A percentile compares a stretch with the other conserved stretches of the same genome.
Conservation (phyloP, 2,113 vertebrate species). For the Centropus bengalensis region DNA sequence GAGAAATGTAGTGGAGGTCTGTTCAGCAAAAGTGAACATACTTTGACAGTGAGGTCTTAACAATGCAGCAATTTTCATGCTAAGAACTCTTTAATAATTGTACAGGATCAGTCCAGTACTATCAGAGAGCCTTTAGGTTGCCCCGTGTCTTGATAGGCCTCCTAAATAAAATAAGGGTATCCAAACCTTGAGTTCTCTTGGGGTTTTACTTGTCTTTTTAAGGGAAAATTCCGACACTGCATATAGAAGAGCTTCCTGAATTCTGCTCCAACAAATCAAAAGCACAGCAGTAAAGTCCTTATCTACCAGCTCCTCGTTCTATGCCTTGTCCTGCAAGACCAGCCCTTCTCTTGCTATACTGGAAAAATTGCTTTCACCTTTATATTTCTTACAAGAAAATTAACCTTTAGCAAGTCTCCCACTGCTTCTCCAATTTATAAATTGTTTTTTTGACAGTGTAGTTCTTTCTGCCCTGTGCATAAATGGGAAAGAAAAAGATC, state of each 20-base stretch:
- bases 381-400: background rate
- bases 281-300: background rate
- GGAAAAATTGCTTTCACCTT: background rate
- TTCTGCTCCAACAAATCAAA: background rate
- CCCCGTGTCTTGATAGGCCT: background rate
- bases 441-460: background rate
- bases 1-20: background rate
- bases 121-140: background rate
- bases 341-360: background rate
- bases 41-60: background rate
- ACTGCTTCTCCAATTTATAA: background rate
- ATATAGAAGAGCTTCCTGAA: background rate
- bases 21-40: background rate
- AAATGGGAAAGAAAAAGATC: background rate
- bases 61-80: background rate
- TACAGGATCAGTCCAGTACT: background rate
- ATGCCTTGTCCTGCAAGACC: background rate
- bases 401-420: background rate
- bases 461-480: background rate
- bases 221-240: background rate
- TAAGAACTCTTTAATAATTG: background rate
- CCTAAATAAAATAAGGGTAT: background rate
- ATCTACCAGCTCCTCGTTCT: background rate
- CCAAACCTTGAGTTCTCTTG: background rate
- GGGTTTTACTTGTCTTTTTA: background rate